phyloP scores from a whole-genome alignment of 2,888 invertebrate genomes.

The Limenitis camilla region DNA sequence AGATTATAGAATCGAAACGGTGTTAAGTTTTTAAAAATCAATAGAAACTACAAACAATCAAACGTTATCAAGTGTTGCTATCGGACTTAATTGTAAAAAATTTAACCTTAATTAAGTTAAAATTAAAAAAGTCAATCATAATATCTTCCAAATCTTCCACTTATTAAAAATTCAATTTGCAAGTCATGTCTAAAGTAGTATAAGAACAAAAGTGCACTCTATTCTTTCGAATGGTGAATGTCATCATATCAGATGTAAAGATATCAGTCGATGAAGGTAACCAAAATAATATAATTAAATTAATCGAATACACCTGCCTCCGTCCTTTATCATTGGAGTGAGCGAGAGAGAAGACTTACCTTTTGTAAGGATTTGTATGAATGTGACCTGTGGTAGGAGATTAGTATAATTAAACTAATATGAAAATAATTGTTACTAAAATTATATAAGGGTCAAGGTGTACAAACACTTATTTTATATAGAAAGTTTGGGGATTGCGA shows the following conservation, averaged over 20 bases:
- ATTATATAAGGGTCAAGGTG: neutral
- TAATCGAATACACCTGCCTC: constrained; percentile 49
- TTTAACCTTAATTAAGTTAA: too few species aligned
- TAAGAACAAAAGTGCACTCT: constrained; percentile 27
- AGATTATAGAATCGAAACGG: too few species aligned
- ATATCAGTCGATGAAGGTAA: constrained; percentile 39
- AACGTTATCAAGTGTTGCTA: too few species aligned
- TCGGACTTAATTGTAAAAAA: too few species aligned
- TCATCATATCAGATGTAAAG: constrained; percentile 37
- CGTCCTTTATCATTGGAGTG: constrained; percentile 30
- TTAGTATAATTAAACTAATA: neutral
- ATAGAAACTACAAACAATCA: too few species aligned
- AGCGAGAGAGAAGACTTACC: constrained; percentile 44
- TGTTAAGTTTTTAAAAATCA: too few species aligned
- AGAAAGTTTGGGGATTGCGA: neutral
- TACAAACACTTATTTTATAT: neutral
- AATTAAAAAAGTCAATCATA: too few species aligned
- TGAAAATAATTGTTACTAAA: neutral
- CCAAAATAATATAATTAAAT: constrained; percentile 58
- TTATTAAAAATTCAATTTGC: neutral
- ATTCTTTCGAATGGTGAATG: constrained; percentile 31
- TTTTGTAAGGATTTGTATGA: constrained; percentile 15
- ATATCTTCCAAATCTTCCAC: too few species aligned
- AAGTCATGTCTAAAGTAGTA: neutral
- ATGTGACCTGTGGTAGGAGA: neutral